Base-by-base conservation (phyloP, 2,888 invertebrate genomes). In the Xanthorhoe spadicearia region DNA sequence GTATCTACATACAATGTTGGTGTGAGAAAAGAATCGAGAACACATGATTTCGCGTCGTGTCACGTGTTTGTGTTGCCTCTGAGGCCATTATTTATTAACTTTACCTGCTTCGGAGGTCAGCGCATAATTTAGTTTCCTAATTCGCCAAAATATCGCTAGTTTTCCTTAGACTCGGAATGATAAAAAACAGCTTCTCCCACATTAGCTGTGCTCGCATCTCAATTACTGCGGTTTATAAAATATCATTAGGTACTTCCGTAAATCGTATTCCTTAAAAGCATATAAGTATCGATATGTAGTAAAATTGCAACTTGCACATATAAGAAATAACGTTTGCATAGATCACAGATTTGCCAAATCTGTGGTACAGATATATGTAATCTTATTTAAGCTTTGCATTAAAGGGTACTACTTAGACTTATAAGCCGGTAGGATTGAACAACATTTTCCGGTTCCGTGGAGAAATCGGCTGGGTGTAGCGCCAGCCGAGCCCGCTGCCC, bases 391-490 rank as follows among this genome's bases (percentile, higher is more conserved):
- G n/a, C n/a, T n/a, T n/a, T n/a, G 38, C 38, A 10, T 10, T n/a
- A 15, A 15, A n/a, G 15, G 50, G 10, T 35, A 17, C 5, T 35
- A 9, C 38, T 9, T 38, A 15, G n/a, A n/a, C 38, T 13, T 43
- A 1, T 2, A 3, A 15, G 46, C 46, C 6, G 46, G 46, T 7
- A 9, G 1, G 50, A 17, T 23, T 46, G 13, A 5, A 8, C 5
- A 15, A 23, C 32, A 32, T 17, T 58, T 58, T 49, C 58, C 50
- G 58, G 49, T 50, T 58, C 35, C 32, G 48, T 35, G 32, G 57
- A 58, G 58, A 57, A 57, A 48, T 57, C 48, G 23, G 52, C 52
- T 15, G 17, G 17, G 23, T 23, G 17, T 8, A 7, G 48, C 48
- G 38, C 43, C 43, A 13, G 38, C 38, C 38, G 10, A 9, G 38